Conservation (phyloP, 2,888 invertebrate species). For the Ernsta delagoae region DNA sequence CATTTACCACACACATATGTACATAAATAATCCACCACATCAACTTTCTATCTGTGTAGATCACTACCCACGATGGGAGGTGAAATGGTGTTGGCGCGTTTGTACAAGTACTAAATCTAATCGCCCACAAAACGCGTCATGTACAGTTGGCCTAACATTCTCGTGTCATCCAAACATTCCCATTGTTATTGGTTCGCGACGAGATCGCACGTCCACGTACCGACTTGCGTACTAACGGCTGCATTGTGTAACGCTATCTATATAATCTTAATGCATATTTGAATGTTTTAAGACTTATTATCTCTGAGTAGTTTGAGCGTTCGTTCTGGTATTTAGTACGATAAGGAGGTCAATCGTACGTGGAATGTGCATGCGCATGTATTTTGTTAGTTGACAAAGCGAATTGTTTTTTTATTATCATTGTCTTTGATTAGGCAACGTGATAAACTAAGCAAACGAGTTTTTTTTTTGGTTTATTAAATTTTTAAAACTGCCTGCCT, state of each 20-base stretch:
- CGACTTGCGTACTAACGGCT: slow-evolving; percentile 1
- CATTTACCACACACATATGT: too few species aligned
- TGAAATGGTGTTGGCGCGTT: too few species aligned
- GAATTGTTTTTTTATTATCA: not conserved
- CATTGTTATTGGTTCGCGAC: slow-evolving; percentile 13
- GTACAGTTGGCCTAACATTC: not conserved
- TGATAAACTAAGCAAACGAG: too few species aligned
- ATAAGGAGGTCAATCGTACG: not conserved
- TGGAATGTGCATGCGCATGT: not conserved
- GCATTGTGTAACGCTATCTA: slow-evolving; percentile 14
- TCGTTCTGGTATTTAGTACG: slow-evolving; percentile 6
- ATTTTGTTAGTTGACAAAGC: not conserved
- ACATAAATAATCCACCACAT: too few species aligned
- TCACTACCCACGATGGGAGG: too few species aligned
- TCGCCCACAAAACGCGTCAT: not conserved
- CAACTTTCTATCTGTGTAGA: too few species aligned
- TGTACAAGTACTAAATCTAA: not conserved
- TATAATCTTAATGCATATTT: slow-evolving; percentile 1
- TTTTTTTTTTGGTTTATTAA: too few species aligned
- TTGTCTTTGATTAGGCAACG: not conserved
- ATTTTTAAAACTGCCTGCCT: too few species aligned
- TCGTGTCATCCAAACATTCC: slow-evolving; percentile 16
- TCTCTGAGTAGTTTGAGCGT: not conserved
- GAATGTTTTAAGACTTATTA: not conserved
- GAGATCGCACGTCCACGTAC: slow-evolving; percentile 2